Percentiles rank a stretch among this genome's conserved stretches.
These are phyloP conservation scores for Propithecus deckenii DNA, from an alignment of 2,797 vertebrate genomes.

Conservation along the genomic window DNA sequence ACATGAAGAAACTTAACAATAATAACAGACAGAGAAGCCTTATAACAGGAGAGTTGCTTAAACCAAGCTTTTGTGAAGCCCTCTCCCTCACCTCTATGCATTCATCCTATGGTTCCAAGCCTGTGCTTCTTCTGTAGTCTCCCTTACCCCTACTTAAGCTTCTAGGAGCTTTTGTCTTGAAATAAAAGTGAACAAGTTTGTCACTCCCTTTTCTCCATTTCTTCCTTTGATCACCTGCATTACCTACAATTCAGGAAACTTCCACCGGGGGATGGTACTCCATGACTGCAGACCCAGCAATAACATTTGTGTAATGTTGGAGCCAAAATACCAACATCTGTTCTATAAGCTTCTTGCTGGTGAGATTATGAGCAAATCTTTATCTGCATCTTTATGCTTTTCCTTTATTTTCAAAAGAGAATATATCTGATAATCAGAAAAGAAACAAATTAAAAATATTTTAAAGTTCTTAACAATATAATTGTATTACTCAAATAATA, in stretches of 20 bases:
- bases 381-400: not conserved
- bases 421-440: conserved; percentile 41
- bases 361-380: not conserved
- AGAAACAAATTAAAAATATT: conserved; percentile 11
- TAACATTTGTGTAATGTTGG: not conserved
- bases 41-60: not conserved
- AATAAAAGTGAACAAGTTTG: not conserved
- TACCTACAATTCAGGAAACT: not conserved
- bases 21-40: too few species aligned
- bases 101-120: not conserved
- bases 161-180: not conserved
- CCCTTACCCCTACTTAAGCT: not conserved
- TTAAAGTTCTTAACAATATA: conserved; percentile 17
- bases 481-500: not conserved
- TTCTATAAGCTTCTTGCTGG: not conserved
- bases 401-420: conserved; percentile 11
- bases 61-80: not conserved
- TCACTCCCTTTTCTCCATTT: not conserved
- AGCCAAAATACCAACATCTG: not conserved
- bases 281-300: not conserved
- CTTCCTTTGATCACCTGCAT: not conserved
- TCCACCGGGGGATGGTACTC: not conserved
- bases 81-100: not conserved
- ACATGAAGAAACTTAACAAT: not conserved
- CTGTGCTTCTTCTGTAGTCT: not conserved